Conservation (phyloP, 1,140 invertebrate genomes). For the Chrysoperla carnea region DNA sequence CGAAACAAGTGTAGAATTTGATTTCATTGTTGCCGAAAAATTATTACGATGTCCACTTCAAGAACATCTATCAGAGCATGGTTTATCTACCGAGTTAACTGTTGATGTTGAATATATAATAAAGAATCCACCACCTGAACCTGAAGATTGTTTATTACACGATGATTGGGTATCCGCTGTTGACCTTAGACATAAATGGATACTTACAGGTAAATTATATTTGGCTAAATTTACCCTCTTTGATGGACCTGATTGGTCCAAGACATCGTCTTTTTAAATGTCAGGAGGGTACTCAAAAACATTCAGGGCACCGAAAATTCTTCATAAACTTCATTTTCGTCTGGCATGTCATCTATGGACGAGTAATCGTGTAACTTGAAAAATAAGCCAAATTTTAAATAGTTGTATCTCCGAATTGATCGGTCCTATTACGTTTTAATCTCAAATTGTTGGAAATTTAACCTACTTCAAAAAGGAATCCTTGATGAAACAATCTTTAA, state of each 20-base stretch:
- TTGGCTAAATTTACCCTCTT: not conserved
- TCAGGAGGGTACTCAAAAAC: too few species aligned
- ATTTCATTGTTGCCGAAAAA: slow-evolving; percentile 72
- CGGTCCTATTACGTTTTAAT: too few species aligned
- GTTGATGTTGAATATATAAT: slow-evolving; percentile 83
- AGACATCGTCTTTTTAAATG: not conserved
- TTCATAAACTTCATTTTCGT: not conserved
- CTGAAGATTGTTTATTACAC: slow-evolving; percentile 77
- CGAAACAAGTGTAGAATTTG: slow-evolving; percentile 53
- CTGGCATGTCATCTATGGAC: not conserved
- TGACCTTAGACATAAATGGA: slow-evolving; percentile 52
- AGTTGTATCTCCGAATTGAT: too few species aligned
- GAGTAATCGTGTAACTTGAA: too few species aligned
- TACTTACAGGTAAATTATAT: slow-evolving; percentile 1
- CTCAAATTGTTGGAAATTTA: too few species aligned
- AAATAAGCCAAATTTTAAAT: too few species aligned
- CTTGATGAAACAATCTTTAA: too few species aligned
- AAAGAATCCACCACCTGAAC: slow-evolving; percentile 70
- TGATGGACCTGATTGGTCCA: not conserved
- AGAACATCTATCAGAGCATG: slow-evolving; percentile 49
- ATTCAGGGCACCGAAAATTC: slow-evolving; percentile 6
- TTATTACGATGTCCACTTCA: slow-evolving; percentile 49
- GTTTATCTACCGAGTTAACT: slow-evolving; percentile 53
- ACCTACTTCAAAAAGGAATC: too few species aligned
- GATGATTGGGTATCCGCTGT: slow-evolving; percentile 92